Evolutionary conservation across 2,888 invertebrate species (phyloP), one percentile per base, ranked within the genome.

Genomic region (Drosophila mercatorum): DNA sequence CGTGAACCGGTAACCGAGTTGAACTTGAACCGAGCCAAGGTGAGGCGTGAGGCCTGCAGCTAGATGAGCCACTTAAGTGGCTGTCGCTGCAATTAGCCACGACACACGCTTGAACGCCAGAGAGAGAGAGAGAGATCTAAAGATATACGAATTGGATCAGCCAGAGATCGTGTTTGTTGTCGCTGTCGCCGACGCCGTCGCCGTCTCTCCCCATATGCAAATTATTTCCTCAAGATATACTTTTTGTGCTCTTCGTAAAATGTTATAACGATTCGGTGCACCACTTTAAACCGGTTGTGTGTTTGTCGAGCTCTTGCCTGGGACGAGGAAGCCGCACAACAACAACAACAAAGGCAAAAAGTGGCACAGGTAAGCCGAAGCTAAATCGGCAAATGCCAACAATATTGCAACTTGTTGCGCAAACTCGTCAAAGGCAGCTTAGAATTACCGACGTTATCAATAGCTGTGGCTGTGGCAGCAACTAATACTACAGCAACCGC

Each of bases 21-120:
- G 90, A 89, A 90, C 89, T 89, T 89, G 89, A 89, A 89, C 90
- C 63, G 68, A 26, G 62, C 47, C 69, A 67, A 75, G 78, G 58
- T 59, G 68, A 52, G 49, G 68, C 62, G 58, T 59, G 68, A 52
- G 49, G 68, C 62, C 67, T 62, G 75, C 67, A 58, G 63, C 68
- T 49, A 75, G 88, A 75, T 68, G 77, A 75, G 72, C 78, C 62
- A 65, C 78, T 71, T 65, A 80, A 75, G 74, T 78, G 88, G 53
- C 64, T 59, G 75, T 12, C 12, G 34, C 70, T 56, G 83, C 80
- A 84, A 81, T 83, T 83, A 84, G 80, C 72, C 77, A 49, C 73
- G 40, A 62, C 38, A 22, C 34, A 52, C 52, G 38, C 17, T 34
- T 49, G 4, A 4, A n/a, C 31, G 3, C 26, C 49, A 8, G n/a